Conservation (phyloP, 2,888 invertebrate genomes). For the Agrenia bidenticulata region DNA sequence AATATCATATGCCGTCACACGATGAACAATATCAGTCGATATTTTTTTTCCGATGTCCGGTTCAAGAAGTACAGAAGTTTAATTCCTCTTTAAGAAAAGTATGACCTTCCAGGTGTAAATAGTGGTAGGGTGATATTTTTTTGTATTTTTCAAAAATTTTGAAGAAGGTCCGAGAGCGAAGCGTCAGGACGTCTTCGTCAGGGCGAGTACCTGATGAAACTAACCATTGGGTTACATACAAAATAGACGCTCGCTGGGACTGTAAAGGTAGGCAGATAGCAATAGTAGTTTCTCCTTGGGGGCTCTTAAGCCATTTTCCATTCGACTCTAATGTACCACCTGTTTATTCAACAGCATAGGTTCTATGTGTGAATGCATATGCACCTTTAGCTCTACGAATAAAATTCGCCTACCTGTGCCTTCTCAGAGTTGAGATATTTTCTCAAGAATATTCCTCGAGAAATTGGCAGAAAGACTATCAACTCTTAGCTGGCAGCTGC, state of each 20-base stretch:
- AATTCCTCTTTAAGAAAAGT: neutral
- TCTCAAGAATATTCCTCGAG: neutral
- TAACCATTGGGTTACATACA: constrained; percentile 21
- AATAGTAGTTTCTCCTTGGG: constrained; percentile 8
- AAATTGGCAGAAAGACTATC: too few relatives aligned
- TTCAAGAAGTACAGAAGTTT: too few relatives aligned
- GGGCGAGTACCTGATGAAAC: constrained; percentile 50
- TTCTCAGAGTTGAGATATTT: neutral
- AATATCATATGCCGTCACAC: too few relatives aligned
- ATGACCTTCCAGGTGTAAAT: neutral
- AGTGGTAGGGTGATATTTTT: neutral
- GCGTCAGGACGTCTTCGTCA: constrained; percentile 43
- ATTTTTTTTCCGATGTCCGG: too few relatives aligned
- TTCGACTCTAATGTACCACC: neutral
- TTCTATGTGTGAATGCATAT: too few relatives aligned
- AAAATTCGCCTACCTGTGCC: constrained; percentile 5
- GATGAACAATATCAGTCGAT: too few relatives aligned
- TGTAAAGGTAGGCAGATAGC: neutral
- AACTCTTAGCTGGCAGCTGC: too few relatives aligned
- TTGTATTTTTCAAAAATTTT: constrained; percentile 11
- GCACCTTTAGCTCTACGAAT: too few relatives aligned
- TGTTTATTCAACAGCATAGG: too few relatives aligned
- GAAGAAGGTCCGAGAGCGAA: constrained; percentile 27
- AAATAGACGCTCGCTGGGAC: neutral
- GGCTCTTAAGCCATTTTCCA: constrained; percentile 1